A percentile compares a stretch with the other conserved stretches of the same genome.
phyloP scores from a whole-genome alignment of 2,888 invertebrate species.

The Drosophila anomalata region DNA sequence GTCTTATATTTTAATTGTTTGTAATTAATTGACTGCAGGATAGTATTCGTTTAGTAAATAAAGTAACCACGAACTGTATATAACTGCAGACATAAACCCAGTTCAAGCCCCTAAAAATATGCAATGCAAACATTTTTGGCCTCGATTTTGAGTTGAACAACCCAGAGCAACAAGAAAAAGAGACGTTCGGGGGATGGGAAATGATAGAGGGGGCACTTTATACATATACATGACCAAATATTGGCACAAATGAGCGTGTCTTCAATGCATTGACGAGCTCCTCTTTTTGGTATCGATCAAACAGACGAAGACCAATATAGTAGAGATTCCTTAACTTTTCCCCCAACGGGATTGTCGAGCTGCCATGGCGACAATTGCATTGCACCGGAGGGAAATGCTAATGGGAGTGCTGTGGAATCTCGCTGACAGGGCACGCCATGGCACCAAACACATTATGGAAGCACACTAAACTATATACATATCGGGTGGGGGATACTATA shows the following conservation, averaged over 20 bases:
- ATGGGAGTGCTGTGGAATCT: slow-evolving; percentile 78
- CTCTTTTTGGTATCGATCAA: slow-evolving; percentile 75
- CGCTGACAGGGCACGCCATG: slow-evolving; percentile 75
- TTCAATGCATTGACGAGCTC: slow-evolving; percentile 57
- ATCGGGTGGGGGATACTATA: slow-evolving; percentile 18
- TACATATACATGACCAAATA: slow-evolving; percentile 39
- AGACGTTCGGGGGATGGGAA: not conserved
- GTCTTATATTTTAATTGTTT: slow-evolving; percentile 14
- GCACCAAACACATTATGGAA: slow-evolving; percentile 82
- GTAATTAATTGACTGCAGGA: slow-evolving; percentile 18
- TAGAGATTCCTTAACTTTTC: slow-evolving; percentile 11
- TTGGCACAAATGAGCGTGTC: slow-evolving; percentile 70
- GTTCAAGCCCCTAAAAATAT: slow-evolving; percentile 54
- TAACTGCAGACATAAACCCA: slow-evolving; percentile 46
- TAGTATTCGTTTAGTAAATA: slow-evolving; percentile 25
- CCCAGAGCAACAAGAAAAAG: slow-evolving; percentile 26
- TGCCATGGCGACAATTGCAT: slow-evolving; percentile 52
- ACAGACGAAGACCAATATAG: slow-evolving; percentile 57
- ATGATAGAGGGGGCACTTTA: not conserved
- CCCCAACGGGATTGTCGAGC: slow-evolving; percentile 9
- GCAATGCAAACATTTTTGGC: slow-evolving; percentile 58
- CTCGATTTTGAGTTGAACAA: slow-evolving; percentile 72
- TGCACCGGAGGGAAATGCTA: slow-evolving; percentile 52
- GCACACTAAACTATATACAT: slow-evolving; percentile 67
- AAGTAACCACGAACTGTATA: slow-evolving; percentile 36